Base-by-base conservation (phyloP, 2,888 invertebrate species). In the Troides aeacus region DNA sequence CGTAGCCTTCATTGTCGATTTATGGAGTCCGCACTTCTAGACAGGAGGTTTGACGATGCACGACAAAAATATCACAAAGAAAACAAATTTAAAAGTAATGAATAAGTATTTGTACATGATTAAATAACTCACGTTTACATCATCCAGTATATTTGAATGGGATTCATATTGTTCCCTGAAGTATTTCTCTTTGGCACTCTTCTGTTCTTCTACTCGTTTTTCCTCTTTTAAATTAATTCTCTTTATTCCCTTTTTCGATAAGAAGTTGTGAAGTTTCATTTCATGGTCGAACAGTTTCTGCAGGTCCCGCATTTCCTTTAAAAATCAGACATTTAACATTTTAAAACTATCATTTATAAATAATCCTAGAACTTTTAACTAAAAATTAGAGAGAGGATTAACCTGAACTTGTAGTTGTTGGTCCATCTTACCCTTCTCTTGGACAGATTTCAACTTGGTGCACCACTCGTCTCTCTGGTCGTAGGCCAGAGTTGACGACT, bases 401-500 rank as follows among this genome's bases (percentile, higher is more conserved):
- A 94, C 96, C 83, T 95, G 94, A 8, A 95, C 93, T 82, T 96
- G 95, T 12, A 93, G 84, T 77, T 94, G 90, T 73, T 94, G 92
- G 72, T 96, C 95, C 75, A 94, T 93, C 74, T 94, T 94, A 1
- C 95, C 95, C 75, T 95, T 94, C 76, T 95, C 95, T 75, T 95
- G 95, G 66, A 96, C 86, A 0, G 95, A 95, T 62, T 93, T 90
- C 73, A 97, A 93, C 84, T 96, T 97, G 64, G 94, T 87, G 76
- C 94, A 93, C 92, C 94, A 95, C 77, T 95, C 94, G 79, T 95
- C 96, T 70, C 96, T 86, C 84, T 96, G 96, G 81, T 96, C 96
- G 77, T 97, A 97, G 0, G 97, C 96, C 64, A 95, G 90, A 17
- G 96, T 96, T 0, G 97, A 96, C 62, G 96, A 95, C 80, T 97